phyloP scores from a whole-genome alignment of 2,113 vertebrate genomes.

The Paradoxurus hermaphroditus region DNA sequence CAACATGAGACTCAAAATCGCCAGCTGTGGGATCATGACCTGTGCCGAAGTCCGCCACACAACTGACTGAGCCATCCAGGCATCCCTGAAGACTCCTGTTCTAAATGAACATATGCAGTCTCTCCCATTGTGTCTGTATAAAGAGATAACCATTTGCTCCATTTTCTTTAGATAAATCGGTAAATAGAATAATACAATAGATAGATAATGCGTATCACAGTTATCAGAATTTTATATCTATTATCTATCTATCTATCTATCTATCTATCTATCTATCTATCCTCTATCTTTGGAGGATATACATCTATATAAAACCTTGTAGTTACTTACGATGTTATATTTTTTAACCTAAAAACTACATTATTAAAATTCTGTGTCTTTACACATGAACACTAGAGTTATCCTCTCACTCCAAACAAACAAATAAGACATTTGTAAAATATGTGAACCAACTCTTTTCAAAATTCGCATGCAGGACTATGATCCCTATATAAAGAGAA shows the following conservation, averaged over 20 bases:
- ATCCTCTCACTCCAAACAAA: neutral
- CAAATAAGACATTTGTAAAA: neutral
- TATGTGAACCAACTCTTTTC: neutral
- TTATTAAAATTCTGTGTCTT: neutral
- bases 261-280: neutral
- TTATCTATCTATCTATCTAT: neutral
- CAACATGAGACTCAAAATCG: fast-evolving
- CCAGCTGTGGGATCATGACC: too few species aligned
- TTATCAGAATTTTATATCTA: too few species aligned
- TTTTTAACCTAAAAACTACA: neutral
- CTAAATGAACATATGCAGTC: neutral
- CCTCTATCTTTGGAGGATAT: neutral
- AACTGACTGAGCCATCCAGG: neutral
- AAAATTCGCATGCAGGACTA: neutral
- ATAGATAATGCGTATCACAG: neutral
- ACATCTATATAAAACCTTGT: neutral
- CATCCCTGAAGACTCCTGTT: neutral
- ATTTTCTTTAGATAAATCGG: neutral
- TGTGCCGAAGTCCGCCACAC: too few species aligned
- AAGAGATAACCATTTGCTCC: neutral
- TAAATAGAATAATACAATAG: neutral
- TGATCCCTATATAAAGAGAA: neutral
- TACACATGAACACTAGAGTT: neutral
- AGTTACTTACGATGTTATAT: neutral
- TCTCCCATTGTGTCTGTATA: neutral